Conservation (phyloP, 92 coral and sea anemone species). For the Pocillopora meandrina region DNA sequence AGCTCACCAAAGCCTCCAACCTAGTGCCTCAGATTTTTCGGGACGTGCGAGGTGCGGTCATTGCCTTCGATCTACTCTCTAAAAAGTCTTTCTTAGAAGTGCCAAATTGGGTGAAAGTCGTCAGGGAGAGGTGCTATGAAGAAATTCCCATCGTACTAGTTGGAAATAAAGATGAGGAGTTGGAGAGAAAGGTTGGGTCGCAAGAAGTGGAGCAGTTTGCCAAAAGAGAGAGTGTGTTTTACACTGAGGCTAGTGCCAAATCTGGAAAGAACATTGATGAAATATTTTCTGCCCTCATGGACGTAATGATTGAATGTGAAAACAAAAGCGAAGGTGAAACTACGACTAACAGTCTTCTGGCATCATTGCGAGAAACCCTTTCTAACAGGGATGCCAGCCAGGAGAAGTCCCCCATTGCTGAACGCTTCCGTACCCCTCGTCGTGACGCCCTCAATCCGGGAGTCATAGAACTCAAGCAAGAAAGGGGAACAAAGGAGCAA, state of each 20-base stretch:
- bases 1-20: slow-evolving; percentile 35
- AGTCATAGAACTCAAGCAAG: background rate
- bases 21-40: slow-evolving; percentile 72
- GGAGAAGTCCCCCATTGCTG: slow-evolving; percentile 32
- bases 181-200: slow-evolving; percentile 44
- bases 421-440: slow-evolving; percentile 28
- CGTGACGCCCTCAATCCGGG: slow-evolving; percentile 23
- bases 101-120: slow-evolving; percentile 58
- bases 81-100: slow-evolving; percentile 49
- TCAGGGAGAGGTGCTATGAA: slow-evolving; percentile 31
- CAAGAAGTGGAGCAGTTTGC: slow-evolving; percentile 56
- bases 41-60: slow-evolving; percentile 63
- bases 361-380: background rate
- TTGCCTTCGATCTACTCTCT: slow-evolving; percentile 71
- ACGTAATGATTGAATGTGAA: slow-evolving; percentile 52
- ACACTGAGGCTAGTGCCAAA: slow-evolving; percentile 79
- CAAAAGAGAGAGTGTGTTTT: slow-evolving; percentile 36
- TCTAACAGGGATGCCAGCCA: background rate
- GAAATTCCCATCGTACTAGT: slow-evolving; percentile 65
- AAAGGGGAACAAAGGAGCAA: background rate
- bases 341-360: background rate
- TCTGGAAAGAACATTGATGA: slow-evolving; percentile 72
- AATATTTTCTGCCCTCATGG: slow-evolving; percentile 60
- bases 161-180: slow-evolving; percentile 79
- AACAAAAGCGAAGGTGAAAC: slow-evolving; percentile 9